A percentile compares a stretch with the other conserved stretches of the same genome.
phyloP scores from a whole-genome alignment of 2,113 vertebrate genomes.

The Takifugu bimaculatus region DNA sequence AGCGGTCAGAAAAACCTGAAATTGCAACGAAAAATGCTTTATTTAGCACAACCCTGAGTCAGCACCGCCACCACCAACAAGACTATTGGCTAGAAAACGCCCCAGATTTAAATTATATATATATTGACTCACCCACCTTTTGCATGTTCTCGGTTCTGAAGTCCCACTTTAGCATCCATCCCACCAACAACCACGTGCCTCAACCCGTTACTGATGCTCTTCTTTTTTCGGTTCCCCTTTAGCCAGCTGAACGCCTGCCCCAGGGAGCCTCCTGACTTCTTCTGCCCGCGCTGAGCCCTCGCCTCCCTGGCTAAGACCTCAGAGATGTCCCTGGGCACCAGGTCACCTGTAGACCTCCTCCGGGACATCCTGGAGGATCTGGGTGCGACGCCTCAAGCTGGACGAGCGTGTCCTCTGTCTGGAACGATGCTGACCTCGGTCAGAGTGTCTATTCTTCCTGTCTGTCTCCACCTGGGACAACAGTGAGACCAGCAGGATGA shows the following conservation, averaged over 20 bases:
- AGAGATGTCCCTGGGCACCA: slow-evolving; percentile 79
- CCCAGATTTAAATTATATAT: neutral
- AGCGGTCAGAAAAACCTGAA: too few species aligned
- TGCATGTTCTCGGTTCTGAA: slow-evolving; percentile 40
- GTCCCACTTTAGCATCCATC: slow-evolving; percentile 48
- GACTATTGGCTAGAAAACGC: neutral
- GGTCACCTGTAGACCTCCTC: slow-evolving; percentile 72
- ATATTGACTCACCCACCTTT: slow-evolving; percentile 61
- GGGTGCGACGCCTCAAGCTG: slow-evolving; percentile 6
- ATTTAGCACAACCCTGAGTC: too few species aligned
- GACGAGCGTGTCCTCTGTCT: neutral
- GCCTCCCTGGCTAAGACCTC: slow-evolving; percentile 73
- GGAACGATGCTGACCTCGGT: slow-evolving; percentile 20
- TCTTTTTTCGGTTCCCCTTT: slow-evolving; percentile 77
- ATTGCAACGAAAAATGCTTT: too few species aligned
- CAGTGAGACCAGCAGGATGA: slow-evolving; percentile 53
- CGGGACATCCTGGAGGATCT: slow-evolving; percentile 70
- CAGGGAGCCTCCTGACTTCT: slow-evolving; percentile 75
- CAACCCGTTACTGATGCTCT: slow-evolving; percentile 62
- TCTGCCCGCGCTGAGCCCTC: slow-evolving; percentile 67
- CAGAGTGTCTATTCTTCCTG: slow-evolving; percentile 34
- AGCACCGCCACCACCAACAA: too few species aligned
- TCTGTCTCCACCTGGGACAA: slow-evolving; percentile 63
- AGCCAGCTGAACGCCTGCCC: slow-evolving; percentile 86
- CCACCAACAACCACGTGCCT: slow-evolving; percentile 30